Percentiles rank a stretch among this genome's conserved stretches.
phyloP scores from a whole-genome alignment of 1,140 invertebrate species.

The Neoseiulus cucumeris region DNA sequence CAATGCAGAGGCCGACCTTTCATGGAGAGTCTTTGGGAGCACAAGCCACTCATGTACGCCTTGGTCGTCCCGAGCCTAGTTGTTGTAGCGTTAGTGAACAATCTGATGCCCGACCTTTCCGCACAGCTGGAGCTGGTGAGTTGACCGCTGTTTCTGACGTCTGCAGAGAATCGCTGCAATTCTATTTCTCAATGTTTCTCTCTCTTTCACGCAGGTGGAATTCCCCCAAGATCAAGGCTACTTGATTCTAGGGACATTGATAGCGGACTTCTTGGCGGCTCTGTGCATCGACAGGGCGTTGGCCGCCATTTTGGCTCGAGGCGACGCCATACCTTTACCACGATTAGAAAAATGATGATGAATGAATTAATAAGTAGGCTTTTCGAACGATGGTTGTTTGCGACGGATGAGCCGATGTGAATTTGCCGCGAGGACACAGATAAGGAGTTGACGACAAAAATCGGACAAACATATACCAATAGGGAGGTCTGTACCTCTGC shows the following conservation, averaged over 20 bases:
- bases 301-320: slow-evolving; percentile 24
- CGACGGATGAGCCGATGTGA: too few species aligned
- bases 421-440: too few species aligned
- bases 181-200: slow-evolving; percentile 14
- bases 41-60: slow-evolving; percentile 76
- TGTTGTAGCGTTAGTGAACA: slow-evolving; percentile 52
- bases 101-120: slow-evolving; percentile 51
- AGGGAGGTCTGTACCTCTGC: too few species aligned
- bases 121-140: slow-evolving; percentile 62
- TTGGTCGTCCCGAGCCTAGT: slow-evolving; percentile 47
- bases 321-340: background rate
- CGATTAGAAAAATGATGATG: background rate
- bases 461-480: too few species aligned
- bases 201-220: background rate
- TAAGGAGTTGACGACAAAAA: too few species aligned
- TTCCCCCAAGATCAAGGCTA: background rate
- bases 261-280: slow-evolving; percentile 24
- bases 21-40: slow-evolving; percentile 86
- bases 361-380: too few species aligned
- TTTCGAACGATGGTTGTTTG: too few species aligned
- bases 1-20: slow-evolving; percentile 73
- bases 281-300: slow-evolving; percentile 24
- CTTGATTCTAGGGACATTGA: slow-evolving; percentile 16
- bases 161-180: background rate
- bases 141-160: too few species aligned